Percentiles rank a stretch among this genome's conserved stretches.
Evolutionary conservation across 2,888 invertebrate species (phyloP).

Genomic region (Protonemura montana): DNA sequence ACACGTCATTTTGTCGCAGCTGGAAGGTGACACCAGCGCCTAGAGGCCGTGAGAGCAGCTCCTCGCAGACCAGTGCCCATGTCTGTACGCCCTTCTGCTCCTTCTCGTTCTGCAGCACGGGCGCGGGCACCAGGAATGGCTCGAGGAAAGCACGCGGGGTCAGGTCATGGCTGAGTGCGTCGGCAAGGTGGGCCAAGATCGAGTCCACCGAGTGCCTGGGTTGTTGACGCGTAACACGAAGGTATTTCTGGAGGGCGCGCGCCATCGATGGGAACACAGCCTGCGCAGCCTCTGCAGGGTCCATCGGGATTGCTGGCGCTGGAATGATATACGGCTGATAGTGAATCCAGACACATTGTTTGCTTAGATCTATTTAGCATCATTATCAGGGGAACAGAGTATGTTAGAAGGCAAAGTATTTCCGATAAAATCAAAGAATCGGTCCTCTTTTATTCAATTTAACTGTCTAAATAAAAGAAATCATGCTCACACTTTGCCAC

Average conservation of each 20-base stretch:
- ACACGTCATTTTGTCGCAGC: constrained; percentile 90
- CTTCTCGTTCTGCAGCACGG: constrained; percentile 85
- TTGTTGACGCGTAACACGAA: constrained; percentile 94
- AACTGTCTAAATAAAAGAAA: too few species aligned
- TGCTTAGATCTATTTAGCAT: too few species aligned
- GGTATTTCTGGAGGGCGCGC: constrained; percentile 93
- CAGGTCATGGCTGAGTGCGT: constrained; percentile 91
- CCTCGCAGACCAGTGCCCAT: constrained; percentile 96
- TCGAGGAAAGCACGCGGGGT: constrained; percentile 95
- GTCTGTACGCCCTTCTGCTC: constrained; percentile 84
- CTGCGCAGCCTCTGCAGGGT: constrained; percentile 95
- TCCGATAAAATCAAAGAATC: too few species aligned
- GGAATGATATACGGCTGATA: too few species aligned
- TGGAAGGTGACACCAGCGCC: constrained; percentile 88
- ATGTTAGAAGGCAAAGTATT: too few species aligned
- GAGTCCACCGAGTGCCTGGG: constrained; percentile 94
- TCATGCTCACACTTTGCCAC: too few species aligned
- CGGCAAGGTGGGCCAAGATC: constrained; percentile 87
- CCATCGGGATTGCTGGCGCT: constrained; percentile 85
- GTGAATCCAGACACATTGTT: too few species aligned
- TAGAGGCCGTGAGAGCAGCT: constrained; percentile 85
- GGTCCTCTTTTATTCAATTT: too few species aligned
- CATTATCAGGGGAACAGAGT: too few species aligned
- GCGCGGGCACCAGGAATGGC: constrained; percentile 86
- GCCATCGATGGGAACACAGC: constrained; percentile 98